A percentile compares a stretch with the other conserved stretches of the same genome.
These are phyloP conservation scores for Chaenodraco wilsoni DNA, from an alignment of 2,797 vertebrate genomes.

Conservation along the genomic window DNA sequence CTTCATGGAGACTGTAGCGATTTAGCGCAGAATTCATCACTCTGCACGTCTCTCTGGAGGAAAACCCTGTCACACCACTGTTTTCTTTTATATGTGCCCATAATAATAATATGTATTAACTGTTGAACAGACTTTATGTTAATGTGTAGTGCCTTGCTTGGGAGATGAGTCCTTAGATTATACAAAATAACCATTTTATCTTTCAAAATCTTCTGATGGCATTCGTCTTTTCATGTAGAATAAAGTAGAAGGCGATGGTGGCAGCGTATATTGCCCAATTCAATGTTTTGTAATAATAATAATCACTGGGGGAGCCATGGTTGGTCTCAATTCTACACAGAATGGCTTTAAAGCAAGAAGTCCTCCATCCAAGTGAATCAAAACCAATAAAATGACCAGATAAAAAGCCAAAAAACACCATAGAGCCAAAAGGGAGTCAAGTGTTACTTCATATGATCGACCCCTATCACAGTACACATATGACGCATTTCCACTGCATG, in stretches of 20 bases:
- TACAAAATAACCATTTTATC: background rate
- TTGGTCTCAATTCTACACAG: background rate
- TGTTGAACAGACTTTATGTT: background rate
- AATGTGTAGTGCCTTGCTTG: background rate
- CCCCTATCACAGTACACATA: background rate
- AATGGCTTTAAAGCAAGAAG: background rate
- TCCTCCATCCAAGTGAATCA: background rate
- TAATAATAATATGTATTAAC: background rate
- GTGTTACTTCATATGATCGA: background rate
- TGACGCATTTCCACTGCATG: too few species aligned
- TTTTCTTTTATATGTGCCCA: background rate
- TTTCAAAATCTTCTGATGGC: background rate
- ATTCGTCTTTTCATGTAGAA: constrained; percentile 1
- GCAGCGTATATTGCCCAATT: background rate
- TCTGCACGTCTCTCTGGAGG: constrained; percentile 13
- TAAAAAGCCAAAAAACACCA: background rate
- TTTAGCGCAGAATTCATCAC: constrained; percentile 36
- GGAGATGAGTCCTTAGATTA: background rate
- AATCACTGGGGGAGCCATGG: too few species aligned
- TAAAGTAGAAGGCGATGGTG: background rate
- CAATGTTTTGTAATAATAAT: too few species aligned
- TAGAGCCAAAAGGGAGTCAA: background rate
- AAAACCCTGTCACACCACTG: constrained; percentile 2
- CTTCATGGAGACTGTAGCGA: constrained; percentile 44
- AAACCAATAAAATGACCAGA: background rate